phyloP scores from a whole-genome alignment of 1,140 invertebrate genomes.

The Brachionus rotundiformis region DNA sequence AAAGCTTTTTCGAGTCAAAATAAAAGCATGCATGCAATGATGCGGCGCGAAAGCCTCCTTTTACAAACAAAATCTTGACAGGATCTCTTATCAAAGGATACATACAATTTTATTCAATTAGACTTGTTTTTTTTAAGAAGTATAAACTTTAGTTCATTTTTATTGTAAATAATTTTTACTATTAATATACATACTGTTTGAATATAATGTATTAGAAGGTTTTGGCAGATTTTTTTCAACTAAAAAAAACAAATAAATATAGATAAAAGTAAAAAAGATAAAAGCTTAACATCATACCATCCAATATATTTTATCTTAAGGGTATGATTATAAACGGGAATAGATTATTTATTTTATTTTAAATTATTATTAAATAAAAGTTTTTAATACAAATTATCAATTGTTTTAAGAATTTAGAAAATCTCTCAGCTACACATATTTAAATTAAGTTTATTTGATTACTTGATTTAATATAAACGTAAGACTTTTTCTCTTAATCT shows the following conservation, averaged over 20 bases:
- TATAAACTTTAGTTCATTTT: not conserved
- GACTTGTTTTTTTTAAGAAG: constrained; percentile 11
- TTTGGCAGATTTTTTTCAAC: not conserved
- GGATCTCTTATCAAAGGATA: not conserved
- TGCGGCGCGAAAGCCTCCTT: not conserved
- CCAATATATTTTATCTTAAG: not conserved
- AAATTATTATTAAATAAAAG: not conserved
- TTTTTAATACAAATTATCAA: not conserved
- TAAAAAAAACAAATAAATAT: not conserved
- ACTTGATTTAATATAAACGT: not conserved
- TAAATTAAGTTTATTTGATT: not conserved
- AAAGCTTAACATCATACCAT: not conserved
- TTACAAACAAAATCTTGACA: not conserved
- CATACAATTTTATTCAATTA: not conserved
- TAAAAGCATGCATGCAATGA: not conserved
- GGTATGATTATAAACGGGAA: not conserved
- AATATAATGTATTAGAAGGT: constrained; percentile 20
- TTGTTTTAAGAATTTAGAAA: not conserved
- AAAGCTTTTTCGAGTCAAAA: not conserved
- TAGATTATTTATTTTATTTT: not conserved
- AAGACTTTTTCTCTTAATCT: constrained; percentile 3
- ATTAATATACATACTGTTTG: constrained; percentile 42
- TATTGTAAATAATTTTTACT: constrained; percentile 1
- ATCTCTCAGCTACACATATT: not conserved
- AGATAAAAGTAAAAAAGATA: not conserved